phyloP scores from a whole-genome alignment of 2,888 invertebrate species.

The Ectemnius cavifrons region DNA sequence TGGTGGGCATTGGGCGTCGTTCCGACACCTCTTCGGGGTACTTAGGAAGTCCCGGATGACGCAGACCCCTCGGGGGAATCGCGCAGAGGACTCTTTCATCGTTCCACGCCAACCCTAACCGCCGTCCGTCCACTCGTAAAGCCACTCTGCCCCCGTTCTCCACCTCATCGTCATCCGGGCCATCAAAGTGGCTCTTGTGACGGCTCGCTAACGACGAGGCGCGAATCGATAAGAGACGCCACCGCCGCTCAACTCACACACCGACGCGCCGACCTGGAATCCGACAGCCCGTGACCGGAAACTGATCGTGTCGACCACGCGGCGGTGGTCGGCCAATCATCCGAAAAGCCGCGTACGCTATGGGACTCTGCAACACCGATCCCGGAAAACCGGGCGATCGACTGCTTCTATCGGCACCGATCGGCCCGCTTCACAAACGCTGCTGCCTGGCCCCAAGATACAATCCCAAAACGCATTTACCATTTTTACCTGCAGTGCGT shows the following conservation, averaged over 20 bases:
- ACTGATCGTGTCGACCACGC: slow-evolving; percentile 68
- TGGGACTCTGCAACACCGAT: slow-evolving; percentile 59
- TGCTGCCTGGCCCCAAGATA: slow-evolving; percentile 48
- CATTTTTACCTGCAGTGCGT: slow-evolving; percentile 48
- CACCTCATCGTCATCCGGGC: slow-evolving; percentile 25
- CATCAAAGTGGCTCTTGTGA: slow-evolving; percentile 31
- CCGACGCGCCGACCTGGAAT: slow-evolving; percentile 63
- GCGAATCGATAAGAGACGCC: slow-evolving; percentile 59
- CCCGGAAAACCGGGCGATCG: slow-evolving; percentile 66
- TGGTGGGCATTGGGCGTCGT: slow-evolving; percentile 16
- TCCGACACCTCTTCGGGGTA: slow-evolving; percentile 45
- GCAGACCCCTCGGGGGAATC: slow-evolving; percentile 39
- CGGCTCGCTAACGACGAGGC: slow-evolving; percentile 59
- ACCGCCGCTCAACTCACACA: slow-evolving; percentile 23
- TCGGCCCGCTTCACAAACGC: slow-evolving; percentile 29
- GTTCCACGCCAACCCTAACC: slow-evolving; percentile 41
- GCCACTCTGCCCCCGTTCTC: slow-evolving; percentile 36
- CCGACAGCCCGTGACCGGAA: slow-evolving; percentile 70
- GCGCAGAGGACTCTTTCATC: slow-evolving; percentile 50
- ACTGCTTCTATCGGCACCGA: slow-evolving; percentile 41
- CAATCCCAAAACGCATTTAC: slow-evolving; percentile 41
- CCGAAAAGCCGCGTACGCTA: slow-evolving; percentile 70
- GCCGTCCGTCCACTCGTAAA: slow-evolving; percentile 53
- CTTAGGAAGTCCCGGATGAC: slow-evolving; percentile 48
- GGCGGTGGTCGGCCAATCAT: slow-evolving; percentile 56